Conservation (phyloP, 2,888 invertebrate species). For the Ochropacha duplaris region DNA sequence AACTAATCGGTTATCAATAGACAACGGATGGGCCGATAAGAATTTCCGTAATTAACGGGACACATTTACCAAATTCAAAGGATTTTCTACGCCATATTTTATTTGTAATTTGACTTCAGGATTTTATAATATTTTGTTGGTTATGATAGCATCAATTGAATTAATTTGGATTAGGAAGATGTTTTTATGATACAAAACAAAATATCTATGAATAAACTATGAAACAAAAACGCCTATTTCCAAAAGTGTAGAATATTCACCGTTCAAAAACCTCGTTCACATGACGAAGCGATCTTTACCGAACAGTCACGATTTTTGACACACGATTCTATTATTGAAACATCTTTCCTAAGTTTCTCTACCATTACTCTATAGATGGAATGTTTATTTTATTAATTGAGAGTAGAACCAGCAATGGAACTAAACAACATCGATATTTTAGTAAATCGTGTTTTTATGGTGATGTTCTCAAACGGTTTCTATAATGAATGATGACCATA, state of each 20-base stretch:
- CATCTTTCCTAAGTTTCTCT: neutral
- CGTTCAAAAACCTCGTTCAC: constrained; percentile 1
- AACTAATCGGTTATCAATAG: constrained; percentile 53
- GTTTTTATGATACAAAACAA: neutral
- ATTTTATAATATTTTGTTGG: neutral
- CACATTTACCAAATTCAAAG: constrained; percentile 27
- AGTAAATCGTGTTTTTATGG: neutral
- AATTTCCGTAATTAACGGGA: constrained; percentile 46
- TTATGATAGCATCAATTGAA: neutral
- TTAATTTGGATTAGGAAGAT: too few relatives aligned
- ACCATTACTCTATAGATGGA: neutral
- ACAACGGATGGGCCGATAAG: constrained; percentile 39
- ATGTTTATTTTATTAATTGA: neutral
- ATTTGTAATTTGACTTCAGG: constrained; percentile 21
- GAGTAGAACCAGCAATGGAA: neutral
- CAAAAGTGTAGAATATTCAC: neutral
- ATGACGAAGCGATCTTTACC: constrained; percentile 6
- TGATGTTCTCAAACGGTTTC: constrained; percentile 20
- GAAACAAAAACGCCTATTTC: neutral
- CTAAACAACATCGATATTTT: neutral
- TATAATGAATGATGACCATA: constrained; percentile 30
- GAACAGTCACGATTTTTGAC: constrained; percentile 5
- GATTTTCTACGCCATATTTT: constrained; percentile 33
- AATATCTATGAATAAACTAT: neutral
- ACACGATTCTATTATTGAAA: neutral